Base-by-base conservation (phyloP, 1,140 invertebrate genomes). In the Choristoneura fumiferana region DNA sequence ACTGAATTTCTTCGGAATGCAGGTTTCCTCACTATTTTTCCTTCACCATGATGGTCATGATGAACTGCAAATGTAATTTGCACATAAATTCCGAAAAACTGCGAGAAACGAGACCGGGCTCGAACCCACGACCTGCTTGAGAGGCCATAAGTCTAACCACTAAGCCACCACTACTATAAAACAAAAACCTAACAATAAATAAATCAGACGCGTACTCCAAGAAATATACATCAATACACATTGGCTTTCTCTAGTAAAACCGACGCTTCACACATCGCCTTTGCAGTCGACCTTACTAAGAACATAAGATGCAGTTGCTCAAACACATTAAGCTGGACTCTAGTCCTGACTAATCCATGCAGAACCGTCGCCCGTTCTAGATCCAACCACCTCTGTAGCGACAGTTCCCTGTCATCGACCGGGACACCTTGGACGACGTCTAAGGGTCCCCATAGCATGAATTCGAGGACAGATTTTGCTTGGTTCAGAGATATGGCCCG, bases 371-470 rank as follows among this genome's bases (percentile, higher is more conserved):
- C 95, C 14, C 95, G 90, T 76, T 96, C 95, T 8, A 96, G 84
- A 73, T 96, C 95, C 36, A 97, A 77, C 95, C 95, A 97, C 38
- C 95, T 91, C 69, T 96, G 95, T 1, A 96, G 73, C 0, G 93
- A 93, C 10, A 93, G 71, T 64, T 95, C 94, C 2, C 94, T 90
- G 60, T 95, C 94, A 18, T 92, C 91, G 0, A 91, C 89, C 0
- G 92, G 92, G 4, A 91, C 91, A 0, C 92, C 92, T 8, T 95
- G 87, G 0, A 92, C 91, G 0, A 94, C 92, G 71, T 95, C 95
- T 8, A 94, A 91, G 0, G 95, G 96, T 1, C 95, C 96, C 95
- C 95, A 97, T 1, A 97, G 84, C 60, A 94, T 94, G 70, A 95
- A 95, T 74, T 97, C 95, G 18, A 97, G 77, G 0, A 96, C 91